Evolutionary conservation across 2,888 invertebrate species (phyloP).

Genomic region (Biston betularia): DNA sequence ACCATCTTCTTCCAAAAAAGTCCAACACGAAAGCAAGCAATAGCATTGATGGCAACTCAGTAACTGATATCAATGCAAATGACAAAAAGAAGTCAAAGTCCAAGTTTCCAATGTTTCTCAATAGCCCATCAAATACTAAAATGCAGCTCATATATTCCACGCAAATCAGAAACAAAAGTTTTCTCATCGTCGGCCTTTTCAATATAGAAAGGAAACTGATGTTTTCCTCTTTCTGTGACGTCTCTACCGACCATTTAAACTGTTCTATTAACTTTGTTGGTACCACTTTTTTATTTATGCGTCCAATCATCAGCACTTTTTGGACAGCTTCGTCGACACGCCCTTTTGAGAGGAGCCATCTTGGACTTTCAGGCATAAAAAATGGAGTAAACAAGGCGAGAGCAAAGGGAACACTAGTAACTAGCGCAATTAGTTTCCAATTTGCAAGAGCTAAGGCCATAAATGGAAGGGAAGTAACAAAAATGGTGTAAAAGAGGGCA

Average conservation of each 20-base stretch:
- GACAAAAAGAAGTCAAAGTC: slow-evolving; percentile 69
- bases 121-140: slow-evolving; percentile 63
- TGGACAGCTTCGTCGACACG: slow-evolving; percentile 60
- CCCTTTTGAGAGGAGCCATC: slow-evolving; percentile 65
- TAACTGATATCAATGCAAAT: slow-evolving; percentile 68
- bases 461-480: slow-evolving; percentile 59
- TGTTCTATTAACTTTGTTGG: slow-evolving; percentile 57
- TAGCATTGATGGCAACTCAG: slow-evolving; percentile 67
- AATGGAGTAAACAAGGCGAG: slow-evolving; percentile 57
- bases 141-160: slow-evolving; percentile 61
- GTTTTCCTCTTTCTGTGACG: slow-evolving; percentile 41
- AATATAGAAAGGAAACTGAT: slow-evolving; percentile 56
- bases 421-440: slow-evolving; percentile 63
- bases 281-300: slow-evolving; percentile 60
- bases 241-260: slow-evolving; percentile 50
- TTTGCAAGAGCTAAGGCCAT: slow-evolving; percentile 60
- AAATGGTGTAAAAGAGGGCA: slow-evolving; percentile 59
- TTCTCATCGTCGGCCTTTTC: slow-evolving; percentile 58
- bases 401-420: slow-evolving; percentile 60
- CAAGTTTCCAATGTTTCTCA: slow-evolving; percentile 64
- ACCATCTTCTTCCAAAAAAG: slow-evolving; percentile 63
- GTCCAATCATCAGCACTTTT: slow-evolving; percentile 57
- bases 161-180: slow-evolving; percentile 59
- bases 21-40: slow-evolving; percentile 65
- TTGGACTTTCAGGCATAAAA: slow-evolving; percentile 63